Base-by-base conservation (phyloP, 1,140 invertebrate genomes). In the Cepaea nemoralis region DNA sequence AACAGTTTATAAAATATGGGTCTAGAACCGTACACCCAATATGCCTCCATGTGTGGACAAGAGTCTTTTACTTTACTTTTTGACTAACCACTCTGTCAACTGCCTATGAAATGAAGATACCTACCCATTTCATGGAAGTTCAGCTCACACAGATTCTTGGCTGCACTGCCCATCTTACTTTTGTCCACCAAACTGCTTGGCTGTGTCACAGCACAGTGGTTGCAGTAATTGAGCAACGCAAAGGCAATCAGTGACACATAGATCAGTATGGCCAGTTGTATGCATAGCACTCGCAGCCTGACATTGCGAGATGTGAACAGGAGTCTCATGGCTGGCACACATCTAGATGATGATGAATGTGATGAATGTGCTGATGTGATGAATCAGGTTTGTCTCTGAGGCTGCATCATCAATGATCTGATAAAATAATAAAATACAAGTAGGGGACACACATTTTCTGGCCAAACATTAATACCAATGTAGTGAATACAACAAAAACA, bases 171-270 rank as follows among this genome's bases (percentile, higher is more conserved):
- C 10, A 77, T 42, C 12, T 39, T 37, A 16, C 45, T 31, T 59
- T 55, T 55, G 27, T 59, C 55, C 75, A 78, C 70, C 39, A 78
- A 69, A 48, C 37, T 78, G 27, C 42, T 48, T 14, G 77, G 77
- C 66, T 39, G 35, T 1, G 77, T 69, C 37, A 78, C 77, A 16
- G 40, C 63, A 78, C 77, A 78, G 27, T 78, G 77, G 27, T 31
- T 59, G 48, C 77, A 78, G 42, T 45, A 69, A 42, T 78, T 78
- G 63, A 78, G 70, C 27, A 78, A 6, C 19, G 77, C 77, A 78
- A 78, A 78, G 16, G 39, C 77, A 40, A 78, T 42, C 59, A 78
- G 33, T 10, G 16, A 35, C 0, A 78, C 22, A 33, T 78, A 78
- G 31, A 78, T 69, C 31, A 48, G 27, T 8, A 78, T 22, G 12